Evolutionary conservation across 1,140 invertebrate species (phyloP).

Genomic region (Neodiprion virginianus): DNA sequence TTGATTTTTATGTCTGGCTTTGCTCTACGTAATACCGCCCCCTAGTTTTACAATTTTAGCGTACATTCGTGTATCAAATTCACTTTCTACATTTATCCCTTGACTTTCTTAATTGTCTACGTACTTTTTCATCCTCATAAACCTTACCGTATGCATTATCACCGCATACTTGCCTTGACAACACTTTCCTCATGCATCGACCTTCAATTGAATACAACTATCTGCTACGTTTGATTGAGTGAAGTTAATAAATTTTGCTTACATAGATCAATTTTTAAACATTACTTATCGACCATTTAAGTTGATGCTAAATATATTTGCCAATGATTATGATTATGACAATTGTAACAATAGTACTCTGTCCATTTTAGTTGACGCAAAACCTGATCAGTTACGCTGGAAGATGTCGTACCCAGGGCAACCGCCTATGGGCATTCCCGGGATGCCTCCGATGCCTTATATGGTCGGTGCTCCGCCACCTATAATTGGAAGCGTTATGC

Average conservation of each 20-base stretch:
- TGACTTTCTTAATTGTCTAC: too few species aligned
- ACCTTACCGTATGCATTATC: background rate
- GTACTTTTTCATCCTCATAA: too few species aligned
- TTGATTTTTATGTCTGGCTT: background rate
- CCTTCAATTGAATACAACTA: too few species aligned
- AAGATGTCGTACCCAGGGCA: slow-evolving; percentile 61
- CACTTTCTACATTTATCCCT: too few species aligned
- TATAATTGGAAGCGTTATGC: slow-evolving; percentile 59
- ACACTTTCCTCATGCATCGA: background rate
- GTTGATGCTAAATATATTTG: too few species aligned
- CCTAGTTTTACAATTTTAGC: too few species aligned
- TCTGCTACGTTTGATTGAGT: too few species aligned
- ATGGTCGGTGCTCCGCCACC: slow-evolving; percentile 60
- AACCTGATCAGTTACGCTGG: background rate
- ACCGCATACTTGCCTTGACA: background rate
- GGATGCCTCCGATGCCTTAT: slow-evolving; percentile 61
- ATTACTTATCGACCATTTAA: too few species aligned
- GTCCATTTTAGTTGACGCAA: background rate
- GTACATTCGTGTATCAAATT: too few species aligned
- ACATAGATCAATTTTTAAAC: background rate
- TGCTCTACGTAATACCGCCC: background rate
- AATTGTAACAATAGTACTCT: background rate
- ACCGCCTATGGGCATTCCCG: slow-evolving; percentile 59
- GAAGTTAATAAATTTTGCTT: too few species aligned
- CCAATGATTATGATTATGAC: background rate